Base-by-base conservation (phyloP, 2,888 invertebrate species). In the Pammene fasciana region DNA sequence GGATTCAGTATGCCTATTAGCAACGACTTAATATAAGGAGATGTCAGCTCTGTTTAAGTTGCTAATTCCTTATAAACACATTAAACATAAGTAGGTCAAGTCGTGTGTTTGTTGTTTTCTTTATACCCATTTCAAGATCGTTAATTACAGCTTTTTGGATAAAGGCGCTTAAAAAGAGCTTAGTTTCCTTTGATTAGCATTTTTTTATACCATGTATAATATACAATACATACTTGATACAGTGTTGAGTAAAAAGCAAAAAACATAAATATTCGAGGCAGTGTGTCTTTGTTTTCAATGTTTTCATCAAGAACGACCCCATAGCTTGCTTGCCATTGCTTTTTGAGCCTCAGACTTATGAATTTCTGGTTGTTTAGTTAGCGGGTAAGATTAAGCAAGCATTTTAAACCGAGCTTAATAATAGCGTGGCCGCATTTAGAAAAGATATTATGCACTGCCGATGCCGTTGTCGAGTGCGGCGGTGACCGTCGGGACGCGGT, bases 401-500 rank as follows among this genome's bases (percentile, higher is more conserved):
- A 48, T 16, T 54, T 56, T 62, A 50, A 46, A 48, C 65, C 41
- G 18, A 34, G 13, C 65, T 70, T 60, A 65, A 65, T 70, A 70
- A 65, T 60, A 65, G 65, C 60, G 59, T 54, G 38, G 52, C 41
- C 60, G 16, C 26, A 70, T 74, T 74, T 71, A 73, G 71, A 85
- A 78, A 81, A 81, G 83, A 84, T 85, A 88, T 90, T 88, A 88
- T 90, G 90, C 87, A 82, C 82, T 79, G 81, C 76, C 80, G 84
- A 81, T 79, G 80, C 78, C 76, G 79, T 80, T 76, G 77, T 84
- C 81, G 76, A 72, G 74, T 75, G 75, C 82, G 81, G 76, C 86
- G 88, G 89, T 90, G 90, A 89, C 89, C 90, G 90, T 86, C 91
- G 86, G 84, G 88, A 88, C 88, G 86, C 81, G 82, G 87, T 92